Base-by-base conservation (phyloP, 2,888 invertebrate species). In the Phoronis australis region DNA sequence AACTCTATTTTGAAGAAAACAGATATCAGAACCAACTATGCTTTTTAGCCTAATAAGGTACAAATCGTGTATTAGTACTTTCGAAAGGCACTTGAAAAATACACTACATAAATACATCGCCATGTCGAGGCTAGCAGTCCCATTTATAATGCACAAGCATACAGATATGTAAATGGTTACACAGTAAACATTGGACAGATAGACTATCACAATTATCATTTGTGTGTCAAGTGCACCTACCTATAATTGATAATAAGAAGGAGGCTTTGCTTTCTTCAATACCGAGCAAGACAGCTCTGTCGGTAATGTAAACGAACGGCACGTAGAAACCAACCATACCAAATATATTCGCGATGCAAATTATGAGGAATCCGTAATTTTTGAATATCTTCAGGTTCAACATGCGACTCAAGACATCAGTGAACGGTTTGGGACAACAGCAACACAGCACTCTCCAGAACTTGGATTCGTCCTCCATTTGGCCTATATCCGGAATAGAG, bases 341-440 rank as follows among this genome's bases (percentile, higher is more conserved):
- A 24, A 71, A 61, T 18, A 77, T 82, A 77, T 95, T 96, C 57
- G 92, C 93, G 47, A 95, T 83, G 52, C 90, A 91, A 31, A 12
- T 12, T 31, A 12, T 31, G 31, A 31, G 9, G 78, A 96, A 91
- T 50, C 90, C 88, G 2, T 90, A 88, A 80, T 95, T 87, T 58
- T 85, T 87, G 21, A 96, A 81, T 47, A 96, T 79, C 46, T 88
- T 87, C 64, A 92, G 83, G 78, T 95, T 94, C 82, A 94, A 80
- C 93, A 96, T 93, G 48, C 91, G 88, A 47, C 85, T 82, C 39
- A 95, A 54, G 1, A 75, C 69, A 53, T 77, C 76, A 1, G 68
- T 69, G 41, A 72, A 68, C 2, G 75, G 62, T 48, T 75, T 75
- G 0, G 79, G 77, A 26, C 79, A 48, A 43, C 67, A 66, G 2